Percentiles rank a stretch among this genome's conserved stretches.
These are phyloP conservation scores for Taphrorychus bicolor DNA, from an alignment of 2,888 invertebrate genomes.

Conservation along the genomic window DNA sequence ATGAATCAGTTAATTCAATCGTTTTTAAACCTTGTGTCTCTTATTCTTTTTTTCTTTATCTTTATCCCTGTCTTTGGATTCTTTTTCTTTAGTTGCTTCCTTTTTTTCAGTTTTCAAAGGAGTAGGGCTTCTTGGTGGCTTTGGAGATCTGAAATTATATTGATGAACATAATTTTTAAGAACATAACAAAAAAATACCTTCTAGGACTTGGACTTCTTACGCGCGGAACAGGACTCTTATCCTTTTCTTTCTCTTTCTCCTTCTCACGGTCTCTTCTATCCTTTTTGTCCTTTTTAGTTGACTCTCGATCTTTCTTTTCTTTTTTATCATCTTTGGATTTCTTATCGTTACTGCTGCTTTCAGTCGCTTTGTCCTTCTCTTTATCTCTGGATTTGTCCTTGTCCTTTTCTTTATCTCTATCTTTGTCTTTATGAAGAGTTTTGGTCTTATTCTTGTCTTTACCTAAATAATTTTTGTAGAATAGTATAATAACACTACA, in stretches of 20 bases:
- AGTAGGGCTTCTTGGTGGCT: constrained; percentile 54
- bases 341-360: constrained; percentile 54
- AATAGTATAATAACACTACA: too few species aligned
- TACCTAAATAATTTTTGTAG: constrained; percentile 41
- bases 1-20: not conserved
- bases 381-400: constrained; percentile 55
- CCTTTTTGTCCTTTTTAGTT: constrained; percentile 56
- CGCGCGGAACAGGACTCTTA: constrained; percentile 57
- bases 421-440: constrained; percentile 65
- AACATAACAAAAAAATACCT: constrained; percentile 27
- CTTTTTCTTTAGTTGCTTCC: constrained; percentile 50
- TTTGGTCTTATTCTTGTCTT: constrained; percentile 60
- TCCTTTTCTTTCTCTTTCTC: constrained; percentile 62
- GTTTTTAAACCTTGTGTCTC: constrained; percentile 58
- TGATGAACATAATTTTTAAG: not conserved
- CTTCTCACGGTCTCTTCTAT: constrained; percentile 61
- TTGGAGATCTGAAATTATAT: constrained; percentile 49
- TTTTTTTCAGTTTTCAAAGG: constrained; percentile 44
- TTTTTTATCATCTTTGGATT: constrained; percentile 57
- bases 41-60: constrained; percentile 61
- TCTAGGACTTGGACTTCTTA: constrained; percentile 53
- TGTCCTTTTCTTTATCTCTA: constrained; percentile 58
- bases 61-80: constrained; percentile 45
- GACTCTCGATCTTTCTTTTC: constrained; percentile 62
- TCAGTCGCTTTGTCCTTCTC: constrained; percentile 42